A percentile compares a stretch with the other conserved stretches of the same genome.
phyloP scores from a whole-genome alignment of 2,888 invertebrate genomes.

The Mesodorylaimus sp. region DNA sequence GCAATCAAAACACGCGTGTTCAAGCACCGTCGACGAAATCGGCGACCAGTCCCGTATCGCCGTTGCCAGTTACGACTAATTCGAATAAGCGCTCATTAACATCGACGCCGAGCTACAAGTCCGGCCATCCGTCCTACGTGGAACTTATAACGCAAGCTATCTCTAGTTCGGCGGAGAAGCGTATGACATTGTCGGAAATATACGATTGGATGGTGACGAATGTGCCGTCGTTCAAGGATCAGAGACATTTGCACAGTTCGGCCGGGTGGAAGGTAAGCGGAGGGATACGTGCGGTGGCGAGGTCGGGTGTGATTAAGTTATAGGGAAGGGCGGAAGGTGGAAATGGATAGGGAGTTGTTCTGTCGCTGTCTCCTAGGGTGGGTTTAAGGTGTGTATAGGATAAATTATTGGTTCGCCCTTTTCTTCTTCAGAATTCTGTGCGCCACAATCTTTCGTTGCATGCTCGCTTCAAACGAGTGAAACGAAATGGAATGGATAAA shows the following conservation, averaged over 20 bases:
- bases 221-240: background rate
- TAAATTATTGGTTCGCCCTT: too few relatives aligned
- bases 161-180: background rate
- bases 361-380: too few relatives aligned
- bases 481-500: slow-evolving; percentile 3
- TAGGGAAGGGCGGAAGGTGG: too few relatives aligned
- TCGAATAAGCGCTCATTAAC: background rate
- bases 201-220: background rate
- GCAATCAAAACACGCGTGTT: too few relatives aligned
- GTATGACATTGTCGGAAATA: slow-evolving; percentile 3
- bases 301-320: background rate
- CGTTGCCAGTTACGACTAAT: too few relatives aligned
- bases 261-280: slow-evolving; percentile 1
- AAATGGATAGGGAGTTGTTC: too few relatives aligned
- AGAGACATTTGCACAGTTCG: slow-evolving; percentile 3
- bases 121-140: slow-evolving; percentile 2
- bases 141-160: slow-evolving; percentile 3
- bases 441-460: slow-evolving; percentile 5
- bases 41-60: background rate
- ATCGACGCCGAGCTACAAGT: background rate
- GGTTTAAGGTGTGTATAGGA: too few relatives aligned
- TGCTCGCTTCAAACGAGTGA: slow-evolving; percentile 1
- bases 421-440: background rate
- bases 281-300: background rate
- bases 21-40: too few relatives aligned